phyloP scores from a whole-genome alignment of 1,140 invertebrate species.

The Venturia canescens region DNA sequence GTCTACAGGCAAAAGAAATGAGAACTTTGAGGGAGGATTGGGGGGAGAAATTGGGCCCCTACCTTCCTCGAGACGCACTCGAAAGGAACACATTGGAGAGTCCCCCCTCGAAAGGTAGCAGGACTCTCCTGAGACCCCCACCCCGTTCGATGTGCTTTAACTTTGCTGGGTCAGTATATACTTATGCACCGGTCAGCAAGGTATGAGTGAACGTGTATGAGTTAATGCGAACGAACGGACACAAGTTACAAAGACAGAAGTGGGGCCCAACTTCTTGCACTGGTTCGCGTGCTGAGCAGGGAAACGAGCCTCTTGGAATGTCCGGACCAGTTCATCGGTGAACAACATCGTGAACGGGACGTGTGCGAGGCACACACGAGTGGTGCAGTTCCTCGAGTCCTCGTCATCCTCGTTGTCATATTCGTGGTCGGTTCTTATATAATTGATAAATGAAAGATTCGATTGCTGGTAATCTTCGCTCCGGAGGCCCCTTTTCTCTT shows the following conservation, averaged over 20 bases:
- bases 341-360: conserved; percentile 43
- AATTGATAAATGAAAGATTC: not conserved
- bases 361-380: conserved; percentile 26
- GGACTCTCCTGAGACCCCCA: not conserved
- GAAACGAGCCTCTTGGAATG: conserved; percentile 12
- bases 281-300: conserved; percentile 24
- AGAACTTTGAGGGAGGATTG: not conserved
- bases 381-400: conserved; percentile 32
- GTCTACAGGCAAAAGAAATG: not conserved
- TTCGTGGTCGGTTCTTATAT: conserved; percentile 1
- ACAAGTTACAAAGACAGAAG: not conserved
- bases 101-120: not conserved
- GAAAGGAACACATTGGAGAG: not conserved
- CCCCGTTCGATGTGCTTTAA: not conserved
- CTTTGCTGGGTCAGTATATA: conserved; percentile 18
- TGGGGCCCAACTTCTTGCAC: conserved; percentile 39
- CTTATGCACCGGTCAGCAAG: not conserved
- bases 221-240: conserved; percentile 13
- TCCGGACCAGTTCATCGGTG: conserved; percentile 38
- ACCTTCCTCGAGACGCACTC: not conserved
- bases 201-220: not conserved
- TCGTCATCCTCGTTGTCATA: conserved; percentile 31
- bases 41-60: not conserved
- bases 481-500: not conserved
- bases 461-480: conserved; percentile 4